A percentile compares a stretch with the other conserved stretches of the same genome.
phyloP scores from a whole-genome alignment of 2,113 vertebrate genomes.

The Sylvilagus bachmani region DNA sequence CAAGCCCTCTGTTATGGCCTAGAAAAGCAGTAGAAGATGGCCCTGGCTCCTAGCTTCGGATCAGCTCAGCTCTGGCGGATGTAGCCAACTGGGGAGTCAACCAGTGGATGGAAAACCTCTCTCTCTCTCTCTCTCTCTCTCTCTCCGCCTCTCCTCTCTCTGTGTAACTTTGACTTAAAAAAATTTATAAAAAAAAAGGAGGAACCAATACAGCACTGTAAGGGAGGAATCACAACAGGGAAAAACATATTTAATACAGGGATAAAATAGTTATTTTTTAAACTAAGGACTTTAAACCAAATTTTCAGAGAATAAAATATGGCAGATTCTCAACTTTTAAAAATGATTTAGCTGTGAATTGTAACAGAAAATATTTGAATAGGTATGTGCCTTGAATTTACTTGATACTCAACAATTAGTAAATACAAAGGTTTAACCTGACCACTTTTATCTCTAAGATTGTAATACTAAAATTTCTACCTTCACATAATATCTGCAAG shows the following conservation, averaged over 20 bases:
- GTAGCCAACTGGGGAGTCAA: no score
- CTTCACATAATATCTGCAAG: neutral
- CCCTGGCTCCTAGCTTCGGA: no score
- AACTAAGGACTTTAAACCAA: conserved; percentile 34
- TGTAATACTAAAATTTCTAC: conserved; percentile 50
- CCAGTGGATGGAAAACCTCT: no score
- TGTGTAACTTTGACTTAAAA: no score
- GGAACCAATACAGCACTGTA: neutral
- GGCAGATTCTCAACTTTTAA: conserved; percentile 18
- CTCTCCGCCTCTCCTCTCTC: no score
- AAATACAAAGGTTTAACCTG: conserved; percentile 25
- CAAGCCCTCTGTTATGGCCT: no score
- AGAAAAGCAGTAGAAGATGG: no score
- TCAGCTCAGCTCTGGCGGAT: no score
- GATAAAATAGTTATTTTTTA: conserved; percentile 13
- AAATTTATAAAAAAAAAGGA: neutral
- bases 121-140: no score
- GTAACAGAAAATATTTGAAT: conserved; percentile 54
- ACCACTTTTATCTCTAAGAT: conserved; percentile 7
- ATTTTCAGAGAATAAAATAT: conserved; percentile 59
- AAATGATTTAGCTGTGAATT: conserved; percentile 54
- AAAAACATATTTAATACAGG: conserved; percentile 34
- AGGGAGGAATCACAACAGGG: neutral
- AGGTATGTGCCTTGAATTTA: conserved; percentile 42
- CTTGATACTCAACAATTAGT: conserved; percentile 2